Percentiles rank a stretch among this genome's conserved stretches.
Conservation (phyloP, 2,113 vertebrate genomes). For the Poeciliopsis retropinna region DNA sequence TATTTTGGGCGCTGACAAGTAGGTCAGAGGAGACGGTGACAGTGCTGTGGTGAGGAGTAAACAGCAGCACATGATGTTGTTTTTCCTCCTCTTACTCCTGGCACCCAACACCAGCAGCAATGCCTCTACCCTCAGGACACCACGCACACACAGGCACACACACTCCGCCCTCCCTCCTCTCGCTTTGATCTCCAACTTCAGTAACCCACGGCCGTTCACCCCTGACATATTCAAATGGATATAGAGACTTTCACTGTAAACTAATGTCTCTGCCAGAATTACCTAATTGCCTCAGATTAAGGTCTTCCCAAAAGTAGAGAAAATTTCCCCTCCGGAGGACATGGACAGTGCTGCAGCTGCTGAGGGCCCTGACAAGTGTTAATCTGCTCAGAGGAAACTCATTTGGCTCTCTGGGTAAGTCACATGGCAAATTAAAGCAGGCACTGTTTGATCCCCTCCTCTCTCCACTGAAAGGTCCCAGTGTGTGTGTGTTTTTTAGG, state of each 20-base stretch:
- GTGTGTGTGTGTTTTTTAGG: neutral
- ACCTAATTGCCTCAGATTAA: conserved; percentile 46
- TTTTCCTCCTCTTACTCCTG: conserved; percentile 77
- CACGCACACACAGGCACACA: conserved; percentile 56
- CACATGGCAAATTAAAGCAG: conserved; percentile 60
- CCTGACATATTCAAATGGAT: conserved; percentile 74
- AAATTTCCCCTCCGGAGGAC: conserved; percentile 55
- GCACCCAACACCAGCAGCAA: conserved; percentile 76
- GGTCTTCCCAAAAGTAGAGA: conserved; percentile 49
- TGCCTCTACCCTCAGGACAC: conserved; percentile 66
- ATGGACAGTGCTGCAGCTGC: conserved; percentile 63
- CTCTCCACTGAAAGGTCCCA: neutral
- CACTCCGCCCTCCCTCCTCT: conserved; percentile 38
- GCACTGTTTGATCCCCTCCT: neutral
- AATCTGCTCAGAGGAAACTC: conserved; percentile 69
- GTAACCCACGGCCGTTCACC: conserved; percentile 69
- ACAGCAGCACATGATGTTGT: conserved; percentile 85
- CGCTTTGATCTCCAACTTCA: conserved; percentile 59
- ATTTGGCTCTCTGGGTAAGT: conserved; percentile 63
- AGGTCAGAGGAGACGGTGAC: conserved; percentile 83
- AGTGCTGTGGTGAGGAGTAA: conserved; percentile 79
- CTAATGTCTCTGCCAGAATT: conserved; percentile 30
- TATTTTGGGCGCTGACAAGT: conserved; percentile 83
- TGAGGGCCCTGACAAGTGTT: conserved; percentile 65
- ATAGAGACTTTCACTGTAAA: conserved; percentile 56